A percentile compares a stretch with the other conserved stretches of the same genome.
phyloP scores from a whole-genome alignment of 1,140 invertebrate genomes.

The Druon quercuslanigerum region DNA sequence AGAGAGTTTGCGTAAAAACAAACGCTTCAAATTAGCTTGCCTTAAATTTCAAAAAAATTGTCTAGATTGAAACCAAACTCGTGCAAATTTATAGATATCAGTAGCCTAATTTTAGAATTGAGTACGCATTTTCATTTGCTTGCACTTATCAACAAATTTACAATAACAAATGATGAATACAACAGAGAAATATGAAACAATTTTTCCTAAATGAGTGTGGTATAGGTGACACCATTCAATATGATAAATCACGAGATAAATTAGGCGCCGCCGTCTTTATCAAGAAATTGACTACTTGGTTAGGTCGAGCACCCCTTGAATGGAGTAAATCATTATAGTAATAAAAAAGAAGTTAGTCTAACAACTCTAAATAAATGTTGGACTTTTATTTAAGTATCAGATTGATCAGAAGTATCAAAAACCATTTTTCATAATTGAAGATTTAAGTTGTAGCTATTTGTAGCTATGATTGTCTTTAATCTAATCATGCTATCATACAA shows the following conservation, averaged over 20 bases:
- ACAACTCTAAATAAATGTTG: constrained; percentile 5
- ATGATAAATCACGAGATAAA: background rate
- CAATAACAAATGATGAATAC: too few species aligned
- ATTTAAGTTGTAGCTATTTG: background rate
- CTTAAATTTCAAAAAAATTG: too few species aligned
- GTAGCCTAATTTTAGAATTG: too few species aligned
- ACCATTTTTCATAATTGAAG: constrained; percentile 17
- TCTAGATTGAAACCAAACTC: too few species aligned
- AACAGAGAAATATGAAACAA: background rate
- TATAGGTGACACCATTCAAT: background rate
- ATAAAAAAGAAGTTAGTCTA: constrained; percentile 24
- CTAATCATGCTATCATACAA: constrained; percentile 2
- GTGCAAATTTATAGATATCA: too few species aligned
- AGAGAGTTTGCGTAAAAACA: too few species aligned
- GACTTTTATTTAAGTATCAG: constrained; percentile 20
- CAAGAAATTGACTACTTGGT: constrained; percentile 3
- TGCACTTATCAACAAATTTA: too few species aligned
- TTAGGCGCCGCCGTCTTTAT: background rate
- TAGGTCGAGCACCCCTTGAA: background rate
- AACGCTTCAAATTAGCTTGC: too few species aligned
- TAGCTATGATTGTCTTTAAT: background rate
- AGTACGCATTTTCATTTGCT: too few species aligned
- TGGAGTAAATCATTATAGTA: constrained; percentile 7
- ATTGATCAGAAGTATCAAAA: constrained; percentile 9
- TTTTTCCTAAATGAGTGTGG: too few species aligned